These are phyloP conservation scores for Hemiprocne comata DNA, from an alignment of 2,113 vertebrate species.

Conservation along the genomic window DNA sequence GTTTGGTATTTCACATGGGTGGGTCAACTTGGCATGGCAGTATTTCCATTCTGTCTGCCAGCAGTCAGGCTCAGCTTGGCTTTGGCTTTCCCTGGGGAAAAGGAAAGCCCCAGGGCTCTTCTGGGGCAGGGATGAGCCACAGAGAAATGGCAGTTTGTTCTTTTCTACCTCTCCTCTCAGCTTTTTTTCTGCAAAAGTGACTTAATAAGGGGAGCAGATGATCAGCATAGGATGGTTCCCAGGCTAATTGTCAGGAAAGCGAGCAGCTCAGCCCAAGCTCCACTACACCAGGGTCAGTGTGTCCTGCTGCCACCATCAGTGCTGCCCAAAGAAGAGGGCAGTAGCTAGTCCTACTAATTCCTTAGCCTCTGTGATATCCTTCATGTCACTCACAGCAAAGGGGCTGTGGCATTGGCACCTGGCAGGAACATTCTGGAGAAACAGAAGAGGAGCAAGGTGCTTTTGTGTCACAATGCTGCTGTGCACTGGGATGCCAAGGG, in stretches of 20 bases:
- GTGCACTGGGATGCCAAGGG: neutral
- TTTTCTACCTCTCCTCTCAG: neutral
- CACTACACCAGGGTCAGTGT: neutral
- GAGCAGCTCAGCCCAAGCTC: conserved; percentile 23
- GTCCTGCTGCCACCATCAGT: neutral
- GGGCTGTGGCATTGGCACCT: neutral
- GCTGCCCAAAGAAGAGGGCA: neutral
- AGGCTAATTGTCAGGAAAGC: conserved; percentile 47
- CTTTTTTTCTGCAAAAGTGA: neutral
- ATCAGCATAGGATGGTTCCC: conserved; percentile 32
- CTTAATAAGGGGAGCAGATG: conserved; percentile 25
- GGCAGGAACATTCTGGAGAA: neutral
- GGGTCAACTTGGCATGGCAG: neutral
- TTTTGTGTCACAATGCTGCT: neutral
- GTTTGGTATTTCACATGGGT: neutral
- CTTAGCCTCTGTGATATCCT: neutral
- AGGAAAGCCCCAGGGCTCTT: neutral
- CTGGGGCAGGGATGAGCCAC: neutral
- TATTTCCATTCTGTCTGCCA: neutral
- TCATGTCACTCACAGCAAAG: neutral
- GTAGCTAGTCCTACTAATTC: neutral
- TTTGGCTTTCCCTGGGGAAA: neutral
- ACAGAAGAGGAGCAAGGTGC: neutral
- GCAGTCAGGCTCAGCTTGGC: neutral
- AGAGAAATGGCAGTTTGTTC: neutral